phyloP scores from a whole-genome alignment of 2,797 vertebrate genomes.

The Notolabrus celidotus region DNA sequence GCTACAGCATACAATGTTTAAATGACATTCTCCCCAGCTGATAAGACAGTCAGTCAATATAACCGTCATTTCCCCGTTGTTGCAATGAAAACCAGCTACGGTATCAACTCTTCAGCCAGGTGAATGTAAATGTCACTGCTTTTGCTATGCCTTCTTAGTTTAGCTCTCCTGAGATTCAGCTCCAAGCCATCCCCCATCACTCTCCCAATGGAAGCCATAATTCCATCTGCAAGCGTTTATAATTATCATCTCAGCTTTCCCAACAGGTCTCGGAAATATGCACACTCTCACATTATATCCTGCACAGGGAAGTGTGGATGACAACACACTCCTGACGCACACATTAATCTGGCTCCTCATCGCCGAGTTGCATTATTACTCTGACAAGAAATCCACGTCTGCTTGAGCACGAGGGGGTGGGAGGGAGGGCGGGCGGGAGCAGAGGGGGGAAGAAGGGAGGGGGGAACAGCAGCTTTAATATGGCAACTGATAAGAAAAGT shows the following conservation, averaged over 20 bases:
- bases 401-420: slow-evolving; percentile 21
- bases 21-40: slow-evolving; percentile 34
- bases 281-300: slow-evolving; percentile 5
- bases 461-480: slow-evolving; percentile 57
- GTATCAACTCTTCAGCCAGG: slow-evolving; percentile 42
- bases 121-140: slow-evolving; percentile 52
- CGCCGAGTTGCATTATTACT: slow-evolving; percentile 53
- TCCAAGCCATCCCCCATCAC: slow-evolving; percentile 24
- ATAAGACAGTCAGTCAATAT: slow-evolving; percentile 46
- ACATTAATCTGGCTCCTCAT: slow-evolving; percentile 71
- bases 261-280: slow-evolving; percentile 14
- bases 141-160: slow-evolving; percentile 13
- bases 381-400: slow-evolving; percentile 55
- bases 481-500: slow-evolving; percentile 63
- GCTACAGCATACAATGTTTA: slow-evolving; percentile 2
- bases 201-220: slow-evolving; percentile 1
- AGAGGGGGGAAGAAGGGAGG: not conserved
- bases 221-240: slow-evolving; percentile 38
- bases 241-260: slow-evolving; percentile 52
- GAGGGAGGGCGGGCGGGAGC: not conserved
- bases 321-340: slow-evolving; percentile 48
- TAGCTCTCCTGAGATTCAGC: not conserved
- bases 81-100: slow-evolving; percentile 21
- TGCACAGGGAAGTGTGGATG: slow-evolving; percentile 30
- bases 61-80: slow-evolving; percentile 29